phyloP scores from a whole-genome alignment of 2,888 invertebrate species.

The Aporophyla lueneburgensis region DNA sequence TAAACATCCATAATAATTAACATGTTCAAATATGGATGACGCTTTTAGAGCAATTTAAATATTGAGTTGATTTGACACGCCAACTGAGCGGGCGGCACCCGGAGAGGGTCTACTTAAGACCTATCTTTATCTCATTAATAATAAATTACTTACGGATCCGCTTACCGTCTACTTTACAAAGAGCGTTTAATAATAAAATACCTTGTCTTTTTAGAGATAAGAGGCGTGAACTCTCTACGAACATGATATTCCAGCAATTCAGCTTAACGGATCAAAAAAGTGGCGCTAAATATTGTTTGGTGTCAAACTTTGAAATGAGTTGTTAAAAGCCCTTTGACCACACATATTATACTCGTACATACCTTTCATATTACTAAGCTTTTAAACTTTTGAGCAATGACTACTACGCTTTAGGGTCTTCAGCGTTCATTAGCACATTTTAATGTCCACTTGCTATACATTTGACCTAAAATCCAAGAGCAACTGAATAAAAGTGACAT shows the following conservation, averaged over 20 bases:
- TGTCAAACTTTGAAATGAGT: constrained; percentile 18
- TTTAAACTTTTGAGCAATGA: constrained; percentile 17
- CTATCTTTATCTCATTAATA: constrained; percentile 69
- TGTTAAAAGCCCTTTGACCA: constrained; percentile 16
- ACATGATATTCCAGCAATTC: constrained; percentile 44
- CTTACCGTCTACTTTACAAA: constrained; percentile 63
- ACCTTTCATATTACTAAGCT: constrained; percentile 10
- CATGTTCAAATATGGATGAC: constrained; percentile 63
- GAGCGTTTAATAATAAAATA: constrained; percentile 67
- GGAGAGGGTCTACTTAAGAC: constrained; percentile 58
- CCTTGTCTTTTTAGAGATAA: constrained; percentile 58
- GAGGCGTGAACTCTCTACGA: constrained; percentile 40
- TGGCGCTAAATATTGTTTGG: constrained; percentile 30
- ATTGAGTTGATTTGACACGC: constrained; percentile 62
- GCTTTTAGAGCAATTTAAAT: constrained; percentile 62
- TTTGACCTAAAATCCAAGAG: neutral
- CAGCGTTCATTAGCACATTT: neutral
- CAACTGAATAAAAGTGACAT: neutral
- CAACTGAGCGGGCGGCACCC: constrained; percentile 37
- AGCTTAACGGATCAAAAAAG: constrained; percentile 37
- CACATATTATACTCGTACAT: too few species aligned
- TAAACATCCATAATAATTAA: constrained; percentile 44
- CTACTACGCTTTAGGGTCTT: neutral
- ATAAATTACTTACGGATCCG: constrained; percentile 66
- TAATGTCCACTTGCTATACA: neutral